Conservation (phyloP, 1,140 invertebrate species). For the Choristoneura fumiferana region DNA sequence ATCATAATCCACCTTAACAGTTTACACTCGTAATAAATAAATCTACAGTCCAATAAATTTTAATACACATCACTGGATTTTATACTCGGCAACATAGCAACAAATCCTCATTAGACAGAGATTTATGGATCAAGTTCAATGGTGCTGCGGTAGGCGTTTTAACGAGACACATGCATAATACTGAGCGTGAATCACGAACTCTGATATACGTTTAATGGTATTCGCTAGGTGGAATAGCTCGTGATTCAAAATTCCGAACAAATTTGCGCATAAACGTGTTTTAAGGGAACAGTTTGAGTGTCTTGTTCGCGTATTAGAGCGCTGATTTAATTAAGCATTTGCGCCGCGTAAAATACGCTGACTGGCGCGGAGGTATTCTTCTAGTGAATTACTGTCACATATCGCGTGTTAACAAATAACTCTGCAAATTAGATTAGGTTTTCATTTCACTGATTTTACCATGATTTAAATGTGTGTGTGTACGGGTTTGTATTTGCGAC, state of each 20-base stretch:
- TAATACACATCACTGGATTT: slow-evolving; percentile 1
- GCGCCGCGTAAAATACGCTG: no score
- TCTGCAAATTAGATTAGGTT: no score
- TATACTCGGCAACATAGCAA: slow-evolving; percentile 12
- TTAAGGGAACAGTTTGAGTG: no score
- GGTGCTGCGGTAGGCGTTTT: slow-evolving; percentile 24
- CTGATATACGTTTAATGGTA: background rate
- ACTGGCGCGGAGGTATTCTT: no score
- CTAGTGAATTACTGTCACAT: no score
- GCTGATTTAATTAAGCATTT: no score
- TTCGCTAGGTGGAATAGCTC: background rate
- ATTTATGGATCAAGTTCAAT: slow-evolving; percentile 27
- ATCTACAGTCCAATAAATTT: slow-evolving; percentile 7
- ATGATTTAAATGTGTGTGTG: no score
- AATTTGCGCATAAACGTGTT: background rate
- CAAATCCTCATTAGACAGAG: slow-evolving; percentile 29
- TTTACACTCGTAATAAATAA: background rate
- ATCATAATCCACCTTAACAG: no score
- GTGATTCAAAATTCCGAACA: background rate
- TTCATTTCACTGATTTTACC: no score
- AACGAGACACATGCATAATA: slow-evolving; percentile 26
- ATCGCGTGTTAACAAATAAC: no score
- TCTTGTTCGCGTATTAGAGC: no score
- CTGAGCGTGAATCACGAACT: slow-evolving; percentile 19
- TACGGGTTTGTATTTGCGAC: no score